Base-by-base conservation (phyloP, 2,113 vertebrate genomes). In the Gavialis gangeticus region DNA sequence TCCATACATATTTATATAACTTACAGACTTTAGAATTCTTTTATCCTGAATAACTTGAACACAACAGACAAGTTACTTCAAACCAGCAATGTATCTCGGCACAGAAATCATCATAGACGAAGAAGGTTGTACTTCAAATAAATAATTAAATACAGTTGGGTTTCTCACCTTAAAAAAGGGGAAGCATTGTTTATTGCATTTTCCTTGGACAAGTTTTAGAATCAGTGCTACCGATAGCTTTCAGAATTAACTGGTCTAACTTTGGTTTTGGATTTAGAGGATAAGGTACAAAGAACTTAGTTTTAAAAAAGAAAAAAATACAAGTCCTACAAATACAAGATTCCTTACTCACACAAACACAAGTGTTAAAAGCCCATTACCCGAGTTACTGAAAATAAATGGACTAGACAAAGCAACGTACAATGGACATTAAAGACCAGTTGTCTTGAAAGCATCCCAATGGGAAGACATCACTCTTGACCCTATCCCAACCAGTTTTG, bases 1-100 rank as follows among this genome's bases (percentile, higher is more conserved):
- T 85, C 75, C 78, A 96, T 95, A 95, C 93, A 95, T 97, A 97
- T 97, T 97, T 97, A 97, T 97, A 83, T 75, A 93, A 84, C n/a
- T 89, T 92, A 79, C 22, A 96, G 90, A 46, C 15, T 96, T 86
- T 90, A 82, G 34, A 77, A 80, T 84, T 96, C 59, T 95, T 97
- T 96, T 96, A 92, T 95, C 83, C 55, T 90, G 77, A 96, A 95
- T 96, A 95, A 97, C 96, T 97, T 96, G 90, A 96, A 92, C 90
- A 95, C n/a, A 46, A 95, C 59, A 94, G 88, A 97, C 95, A 95
- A 96, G 56, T 54, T 87, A 85, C 67, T 98, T 97, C 90, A 96
- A 97, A 95, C 85, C 77, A 96, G 94, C 58, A 96, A 84, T 94
- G 63, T 92, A 88, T 62, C 78, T 97, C 75, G 78, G 56, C 79